These are phyloP conservation scores for Drosophila bocki DNA, from an alignment of 1,140 invertebrate genomes.

Conservation along the genomic window DNA sequence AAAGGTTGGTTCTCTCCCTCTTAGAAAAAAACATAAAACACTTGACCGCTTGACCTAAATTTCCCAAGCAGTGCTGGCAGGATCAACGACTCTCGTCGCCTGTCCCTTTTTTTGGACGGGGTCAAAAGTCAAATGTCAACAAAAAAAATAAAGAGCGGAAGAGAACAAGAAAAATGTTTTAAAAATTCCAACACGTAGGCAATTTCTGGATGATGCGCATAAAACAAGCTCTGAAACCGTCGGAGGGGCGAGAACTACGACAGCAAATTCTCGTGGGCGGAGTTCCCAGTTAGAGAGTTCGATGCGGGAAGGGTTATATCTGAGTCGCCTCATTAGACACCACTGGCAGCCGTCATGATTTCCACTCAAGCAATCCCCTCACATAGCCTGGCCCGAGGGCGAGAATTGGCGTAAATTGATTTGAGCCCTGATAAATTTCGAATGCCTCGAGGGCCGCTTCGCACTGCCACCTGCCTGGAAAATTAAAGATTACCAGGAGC, in stretches of 20 bases:
- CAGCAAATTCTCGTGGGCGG: slow-evolving; percentile 20
- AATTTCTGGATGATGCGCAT: slow-evolving; percentile 76
- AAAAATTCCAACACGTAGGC: slow-evolving; percentile 80
- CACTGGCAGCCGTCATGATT: slow-evolving; percentile 32
- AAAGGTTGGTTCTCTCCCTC: slow-evolving; percentile 36
- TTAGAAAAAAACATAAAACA: slow-evolving; percentile 56
- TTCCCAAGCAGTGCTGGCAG: slow-evolving; percentile 46
- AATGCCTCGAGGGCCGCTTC: slow-evolving; percentile 25
- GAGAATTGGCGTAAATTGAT: slow-evolving; percentile 74
- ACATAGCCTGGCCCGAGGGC: slow-evolving; percentile 36
- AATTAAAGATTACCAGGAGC: slow-evolving; percentile 58
- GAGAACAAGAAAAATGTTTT: slow-evolving; percentile 71
- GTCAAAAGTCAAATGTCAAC: slow-evolving; percentile 69
- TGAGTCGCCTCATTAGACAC: slow-evolving; percentile 61
- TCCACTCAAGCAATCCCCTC: slow-evolving; percentile 52
- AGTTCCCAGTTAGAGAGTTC: slow-evolving; percentile 3
- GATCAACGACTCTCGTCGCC: slow-evolving; percentile 57
- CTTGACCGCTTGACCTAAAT: slow-evolving; percentile 80
- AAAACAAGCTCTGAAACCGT: slow-evolving; percentile 65
- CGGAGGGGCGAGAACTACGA: slow-evolving; percentile 33
- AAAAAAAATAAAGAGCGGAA: slow-evolving; percentile 28
- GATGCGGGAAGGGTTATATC: slow-evolving; percentile 43
- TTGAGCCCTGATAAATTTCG: slow-evolving; percentile 65
- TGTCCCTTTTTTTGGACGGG: slow-evolving; percentile 40
- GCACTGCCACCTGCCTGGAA: slow-evolving; percentile 53